phyloP scores from a whole-genome alignment of 2,797 vertebrate genomes.

The Huso huso region DNA sequence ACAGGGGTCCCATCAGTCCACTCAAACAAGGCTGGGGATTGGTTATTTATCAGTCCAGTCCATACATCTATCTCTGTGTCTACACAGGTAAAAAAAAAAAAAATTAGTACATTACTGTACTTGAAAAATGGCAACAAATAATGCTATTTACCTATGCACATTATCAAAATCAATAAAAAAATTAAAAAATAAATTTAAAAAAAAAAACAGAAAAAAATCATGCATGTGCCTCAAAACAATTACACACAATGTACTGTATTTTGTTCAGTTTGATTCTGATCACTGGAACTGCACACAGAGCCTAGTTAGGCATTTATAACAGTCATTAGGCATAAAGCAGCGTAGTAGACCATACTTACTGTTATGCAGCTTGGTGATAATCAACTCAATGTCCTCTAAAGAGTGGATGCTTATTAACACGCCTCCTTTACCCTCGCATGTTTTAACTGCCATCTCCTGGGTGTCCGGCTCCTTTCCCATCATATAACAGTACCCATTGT shows the following conservation, averaged over 20 bases:
- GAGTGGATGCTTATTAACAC: conserved; percentile 78
- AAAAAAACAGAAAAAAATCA: no score
- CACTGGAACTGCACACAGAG: no score
- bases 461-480: conserved; percentile 40
- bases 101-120: conserved; percentile 3
- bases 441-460: conserved; percentile 45
- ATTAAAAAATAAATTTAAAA: no score
- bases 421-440: conserved; percentile 47
- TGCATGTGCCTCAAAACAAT: no score
- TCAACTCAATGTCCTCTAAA: conserved; percentile 73
- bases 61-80: conserved; percentile 60
- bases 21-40: conserved; percentile 55
- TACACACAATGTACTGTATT: no score
- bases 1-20: conserved; percentile 68
- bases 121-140: conserved; percentile 11
- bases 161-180: background rate
- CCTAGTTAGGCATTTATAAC: no score
- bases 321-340: no score
- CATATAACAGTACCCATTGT: conserved; percentile 78
- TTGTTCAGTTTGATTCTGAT: no score
- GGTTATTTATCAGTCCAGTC: conserved; percentile 68
- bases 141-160: background rate
- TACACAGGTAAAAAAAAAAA: conserved; percentile 29
- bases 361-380: conserved; percentile 64
- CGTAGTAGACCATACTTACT: conserved; percentile 47